Conservation (phyloP, 2,797 vertebrate genomes). For the Neomorphus geoffroyi region DNA sequence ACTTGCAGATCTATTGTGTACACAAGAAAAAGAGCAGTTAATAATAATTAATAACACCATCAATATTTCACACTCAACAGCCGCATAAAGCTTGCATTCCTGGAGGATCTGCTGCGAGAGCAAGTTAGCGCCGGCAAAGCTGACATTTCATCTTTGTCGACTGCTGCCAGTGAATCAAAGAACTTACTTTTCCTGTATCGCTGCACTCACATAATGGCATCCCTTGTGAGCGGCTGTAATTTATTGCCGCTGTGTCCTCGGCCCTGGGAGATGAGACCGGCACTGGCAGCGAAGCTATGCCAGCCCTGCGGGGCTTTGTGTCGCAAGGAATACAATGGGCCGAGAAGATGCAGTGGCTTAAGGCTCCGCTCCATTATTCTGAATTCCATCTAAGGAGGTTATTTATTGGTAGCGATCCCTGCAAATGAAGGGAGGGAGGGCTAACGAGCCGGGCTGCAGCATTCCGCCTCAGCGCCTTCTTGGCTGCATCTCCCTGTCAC, state of each 20-base stretch:
- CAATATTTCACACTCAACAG: background rate
- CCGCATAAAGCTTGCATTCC: background rate
- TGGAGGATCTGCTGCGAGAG: background rate
- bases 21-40: background rate
- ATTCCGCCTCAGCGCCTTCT: background rate
- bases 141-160: background rate
- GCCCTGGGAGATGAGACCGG: background rate
- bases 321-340: background rate
- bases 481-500: accelerated
- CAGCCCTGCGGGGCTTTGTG: background rate
- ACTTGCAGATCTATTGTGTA: background rate
- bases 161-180: background rate
- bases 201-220: accelerated
- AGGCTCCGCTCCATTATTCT: background rate
- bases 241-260: accelerated
- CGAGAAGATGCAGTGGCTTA: background rate
- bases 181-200: background rate
- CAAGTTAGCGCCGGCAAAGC: background rate
- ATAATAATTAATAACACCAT: background rate
- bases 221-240: background rate
- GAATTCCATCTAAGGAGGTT: accelerated
- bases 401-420: accelerated
- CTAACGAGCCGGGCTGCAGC: accelerated
- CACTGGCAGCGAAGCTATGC: background rate
- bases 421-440: background rate